Conservation (phyloP, 1,140 invertebrate species). For the Drosophila pandora region DNA sequence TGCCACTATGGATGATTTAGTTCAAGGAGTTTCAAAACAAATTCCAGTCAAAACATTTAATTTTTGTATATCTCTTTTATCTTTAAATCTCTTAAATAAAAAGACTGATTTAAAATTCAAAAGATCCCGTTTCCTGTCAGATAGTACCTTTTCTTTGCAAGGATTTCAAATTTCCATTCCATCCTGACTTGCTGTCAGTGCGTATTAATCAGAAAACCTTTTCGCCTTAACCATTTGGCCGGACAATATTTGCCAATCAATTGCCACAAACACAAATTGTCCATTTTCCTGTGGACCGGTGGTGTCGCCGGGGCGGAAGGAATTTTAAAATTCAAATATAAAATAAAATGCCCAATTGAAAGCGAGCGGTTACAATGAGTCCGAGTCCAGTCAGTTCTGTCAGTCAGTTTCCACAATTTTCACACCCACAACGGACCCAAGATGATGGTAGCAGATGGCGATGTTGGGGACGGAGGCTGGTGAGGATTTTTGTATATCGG, state of each 20-base stretch:
- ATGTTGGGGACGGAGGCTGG: not conserved
- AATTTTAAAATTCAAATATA: constrained; percentile 84
- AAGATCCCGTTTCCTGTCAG: not conserved
- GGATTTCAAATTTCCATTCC: constrained; percentile 10
- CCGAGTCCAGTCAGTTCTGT: constrained; percentile 41
- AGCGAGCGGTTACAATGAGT: constrained; percentile 67
- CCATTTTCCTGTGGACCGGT: constrained; percentile 79
- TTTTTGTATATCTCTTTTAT: too few relatives aligned
- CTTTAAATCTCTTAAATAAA: not conserved
- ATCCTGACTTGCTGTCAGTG: constrained; percentile 61
- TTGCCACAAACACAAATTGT: constrained; percentile 83
- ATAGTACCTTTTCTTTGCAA: not conserved
- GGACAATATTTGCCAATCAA: constrained; percentile 83
- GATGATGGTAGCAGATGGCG: constrained; percentile 55
- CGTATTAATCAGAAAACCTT: constrained; percentile 78
- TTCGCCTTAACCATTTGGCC: constrained; percentile 63
- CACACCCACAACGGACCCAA: constrained; percentile 64
- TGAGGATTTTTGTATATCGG: constrained; percentile 44
- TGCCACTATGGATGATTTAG: constrained; percentile 48
- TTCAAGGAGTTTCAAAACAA: constrained; percentile 16
- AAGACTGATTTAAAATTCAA: not conserved
- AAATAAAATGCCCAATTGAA: constrained; percentile 83
- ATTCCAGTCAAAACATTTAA: not conserved
- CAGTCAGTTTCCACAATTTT: constrained; percentile 46
- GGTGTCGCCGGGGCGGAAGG: constrained; percentile 72